Base-by-base conservation (phyloP, 2,113 vertebrate genomes). In the Mugil cephalus region DNA sequence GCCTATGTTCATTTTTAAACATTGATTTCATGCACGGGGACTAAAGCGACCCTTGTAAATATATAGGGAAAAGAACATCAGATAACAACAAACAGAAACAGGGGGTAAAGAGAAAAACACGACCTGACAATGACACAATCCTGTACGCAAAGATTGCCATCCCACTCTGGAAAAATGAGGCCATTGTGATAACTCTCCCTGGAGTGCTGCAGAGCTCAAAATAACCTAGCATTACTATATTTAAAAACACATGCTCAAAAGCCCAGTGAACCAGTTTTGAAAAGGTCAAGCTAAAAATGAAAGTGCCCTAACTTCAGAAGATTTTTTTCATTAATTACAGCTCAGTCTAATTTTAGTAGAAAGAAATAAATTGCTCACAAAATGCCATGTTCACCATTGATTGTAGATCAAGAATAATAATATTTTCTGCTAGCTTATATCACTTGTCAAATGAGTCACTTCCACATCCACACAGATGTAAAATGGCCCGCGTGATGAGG, bases 181-280 rank as follows among this genome's bases (percentile, higher is more conserved):
- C 82, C 88, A 90, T 91, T 92, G 86, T 92, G 82, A 90, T 74
- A 84, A 76, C 55, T 72, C 66, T 89, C 89, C 83, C 85, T 2
- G 12, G 83, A 83, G 84, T 45, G 56, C 72, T 74, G 66, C 2
- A n/a, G n/a, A n/a, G 70, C 88, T 86, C 50, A 78, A 91, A 90
- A 93, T 91, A 93, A 80, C 78, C 84, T 17, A 24, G 7, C 58
- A 83, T 75, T 79, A 62, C 83, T 91, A 91, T 89, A 90, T 92
- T 91, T 88, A 88, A 90, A 88, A 86, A 79, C 79, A 80, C 77
- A 85, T 76, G 74, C 56, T 80, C 76, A 85, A 54, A 74, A 81
- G 73, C 47, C 73, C 53, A 38, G 51, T 53, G 74, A 86, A 64
- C 68, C 74, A 71, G 63, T 58, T 54, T 79, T 24, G 61, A 60